A percentile compares a stretch with the other conserved stretches of the same genome.
These are phyloP conservation scores for Phymanthus crucifer DNA, from an alignment of 92 coral and sea anemone species.

Conservation along the genomic window DNA sequence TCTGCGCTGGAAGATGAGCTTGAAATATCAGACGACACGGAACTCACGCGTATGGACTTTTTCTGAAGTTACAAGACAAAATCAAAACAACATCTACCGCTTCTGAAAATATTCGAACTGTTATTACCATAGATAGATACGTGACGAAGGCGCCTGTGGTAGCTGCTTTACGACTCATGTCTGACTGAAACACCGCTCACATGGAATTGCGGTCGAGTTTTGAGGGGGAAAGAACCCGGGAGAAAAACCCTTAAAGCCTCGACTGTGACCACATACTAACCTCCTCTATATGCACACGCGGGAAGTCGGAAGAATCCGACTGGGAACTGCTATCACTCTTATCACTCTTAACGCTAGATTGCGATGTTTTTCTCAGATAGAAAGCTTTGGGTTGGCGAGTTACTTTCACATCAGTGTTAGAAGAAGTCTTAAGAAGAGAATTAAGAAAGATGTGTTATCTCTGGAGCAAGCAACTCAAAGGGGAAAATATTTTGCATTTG, in stretches of 20 bases:
- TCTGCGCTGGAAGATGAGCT: conserved; percentile 27
- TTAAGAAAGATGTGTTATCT: neutral
- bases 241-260: no score
- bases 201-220: no score
- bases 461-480: neutral
- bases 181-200: no score
- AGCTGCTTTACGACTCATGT: no score
- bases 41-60: conserved; percentile 13
- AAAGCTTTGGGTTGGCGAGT: neutral
- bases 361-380: conserved; percentile 14
- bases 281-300: conserved; percentile 21
- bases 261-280: no score
- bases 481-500: no score
- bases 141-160: no score
- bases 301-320: conserved; percentile 16
- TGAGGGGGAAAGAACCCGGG: no score
- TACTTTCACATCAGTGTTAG: neutral
- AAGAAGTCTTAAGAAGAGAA: neutral
- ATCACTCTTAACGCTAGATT: conserved; percentile 15
- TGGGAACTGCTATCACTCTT: conserved; percentile 16
- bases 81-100: neutral
- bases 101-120: no score
- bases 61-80: neutral
- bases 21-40: conserved; percentile 31
- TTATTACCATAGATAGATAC: no score